Base-by-base conservation (phyloP, 2,797 vertebrate species). In the Poeciliopsis presidionis region DNA sequence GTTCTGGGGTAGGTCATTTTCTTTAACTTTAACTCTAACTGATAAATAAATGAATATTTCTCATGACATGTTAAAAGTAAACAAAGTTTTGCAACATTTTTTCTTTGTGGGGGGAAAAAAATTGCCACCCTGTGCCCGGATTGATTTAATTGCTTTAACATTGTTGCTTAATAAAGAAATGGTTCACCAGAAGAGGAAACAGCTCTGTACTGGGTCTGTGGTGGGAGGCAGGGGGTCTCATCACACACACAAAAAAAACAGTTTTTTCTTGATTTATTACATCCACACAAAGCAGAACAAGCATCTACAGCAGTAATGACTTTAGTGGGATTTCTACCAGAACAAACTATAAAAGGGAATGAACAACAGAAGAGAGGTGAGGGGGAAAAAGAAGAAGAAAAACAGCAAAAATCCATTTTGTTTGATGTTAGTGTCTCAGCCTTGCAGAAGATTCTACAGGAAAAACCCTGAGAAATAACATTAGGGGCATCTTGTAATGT, bases 401-500 rank as follows among this genome's bases (percentile, higher is more conserved):
- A 89, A 86, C 11, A 3, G 74, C 77, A 67, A 91, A 94, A 95
- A 96, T 95, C 94, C 93, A 96, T 96, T 96, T 94, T 93, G 93
- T 95, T 95, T 95, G 94, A 96, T 95, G 94, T 95, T 93, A 77
- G 89, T 82, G 90, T 93, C 91, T 94, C 90, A 84, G 89, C 86
- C 91, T 86, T 86, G 90, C 86, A 86, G 88, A 84, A 84, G 84
- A 89, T 76, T 87, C 87, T 89, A 84, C 84, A 83, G 86, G 86
- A 91, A 93, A 92, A 94, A 90, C 87, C 90, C 86, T 84, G 89
- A 86, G 89, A 95, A 95, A 96, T 94, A 91, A 95, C 94, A 95
- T 96, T 95, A 96, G 90, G 90, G 88, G 85, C 76, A 79, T 93
- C 93, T 92, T 94, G 95, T 96, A 96, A 96, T 96, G 94, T 83